These are phyloP conservation scores for Cebidichthys violaceus DNA, from an alignment of 2,113 vertebrate species.

Conservation along the genomic window DNA sequence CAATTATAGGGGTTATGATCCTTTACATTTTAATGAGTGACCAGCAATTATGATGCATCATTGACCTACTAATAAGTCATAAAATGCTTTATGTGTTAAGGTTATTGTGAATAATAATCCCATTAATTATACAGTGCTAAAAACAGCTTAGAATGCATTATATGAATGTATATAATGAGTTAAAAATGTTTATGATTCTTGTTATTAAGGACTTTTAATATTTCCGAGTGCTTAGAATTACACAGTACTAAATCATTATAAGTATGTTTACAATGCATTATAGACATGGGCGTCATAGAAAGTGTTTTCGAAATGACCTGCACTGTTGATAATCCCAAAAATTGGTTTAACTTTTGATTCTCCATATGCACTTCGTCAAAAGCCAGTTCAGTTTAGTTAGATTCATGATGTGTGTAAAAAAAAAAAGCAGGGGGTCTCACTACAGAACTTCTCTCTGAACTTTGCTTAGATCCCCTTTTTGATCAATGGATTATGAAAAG, in stretches of 20 bases:
- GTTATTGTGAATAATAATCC: neutral
- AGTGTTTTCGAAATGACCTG: neutral
- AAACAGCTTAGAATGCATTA: neutral
- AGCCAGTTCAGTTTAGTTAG: constrained; percentile 5
- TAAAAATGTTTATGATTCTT: neutral
- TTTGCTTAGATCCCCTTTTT: constrained; percentile 44
- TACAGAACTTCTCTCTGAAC: constrained; percentile 18
- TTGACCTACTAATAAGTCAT: neutral
- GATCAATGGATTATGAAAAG: constrained; percentile 68
- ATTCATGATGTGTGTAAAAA: neutral
- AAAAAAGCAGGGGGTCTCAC: neutral
- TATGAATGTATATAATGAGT: too few relatives aligned
- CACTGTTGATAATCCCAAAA: constrained; percentile 2
- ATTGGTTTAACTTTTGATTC: neutral
- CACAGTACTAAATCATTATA: neutral
- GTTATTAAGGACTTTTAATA: neutral
- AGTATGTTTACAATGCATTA: neutral
- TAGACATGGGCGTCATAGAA: neutral
- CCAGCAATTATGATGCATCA: neutral
- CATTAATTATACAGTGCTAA: neutral
- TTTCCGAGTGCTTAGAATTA: neutral
- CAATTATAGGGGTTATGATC: neutral
- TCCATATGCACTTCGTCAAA: constrained; percentile 31
- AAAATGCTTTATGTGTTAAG: neutral
- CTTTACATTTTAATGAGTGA: neutral